phyloP scores from a whole-genome alignment of 1,140 invertebrate genomes.

The Drosophila kikkawai region DNA sequence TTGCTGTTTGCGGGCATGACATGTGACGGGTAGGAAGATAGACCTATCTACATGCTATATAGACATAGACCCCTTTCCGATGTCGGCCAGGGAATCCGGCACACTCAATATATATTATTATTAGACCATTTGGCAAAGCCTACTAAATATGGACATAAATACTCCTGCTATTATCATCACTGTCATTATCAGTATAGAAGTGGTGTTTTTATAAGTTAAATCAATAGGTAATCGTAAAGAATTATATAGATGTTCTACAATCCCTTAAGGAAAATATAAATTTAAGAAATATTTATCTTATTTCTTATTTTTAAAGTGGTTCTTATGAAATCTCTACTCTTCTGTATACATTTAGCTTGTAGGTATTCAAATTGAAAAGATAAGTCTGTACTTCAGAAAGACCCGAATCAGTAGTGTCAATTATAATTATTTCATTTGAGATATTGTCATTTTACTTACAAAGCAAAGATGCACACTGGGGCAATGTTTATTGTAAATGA shows the following conservation, averaged over 20 bases:
- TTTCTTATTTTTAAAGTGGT: too few relatives aligned
- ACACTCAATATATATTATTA: constrained; percentile 7
- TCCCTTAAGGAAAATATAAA: background rate
- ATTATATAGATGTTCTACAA: background rate
- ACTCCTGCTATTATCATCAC: background rate
- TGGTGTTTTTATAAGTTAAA: background rate
- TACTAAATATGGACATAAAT: constrained; percentile 8
- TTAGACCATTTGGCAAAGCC: constrained; percentile 10
- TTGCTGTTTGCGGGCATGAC: constrained; percentile 53
- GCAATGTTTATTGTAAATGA: background rate
- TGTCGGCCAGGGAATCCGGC: background rate
- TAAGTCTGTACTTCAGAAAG: background rate
- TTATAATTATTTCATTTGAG: background rate
- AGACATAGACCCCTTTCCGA: background rate
- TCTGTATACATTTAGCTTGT: too few relatives aligned
- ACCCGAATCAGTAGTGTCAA: background rate
- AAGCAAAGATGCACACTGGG: background rate
- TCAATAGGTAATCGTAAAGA: background rate
- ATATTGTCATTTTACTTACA: background rate
- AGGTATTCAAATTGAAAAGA: constrained; percentile 1
- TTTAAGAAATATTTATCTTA: background rate
- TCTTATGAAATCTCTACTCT: too few relatives aligned
- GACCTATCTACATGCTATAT: background rate
- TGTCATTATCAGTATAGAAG: background rate
- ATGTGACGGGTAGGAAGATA: constrained; percentile 59